Conservation (phyloP, 2,888 invertebrate genomes). For the Hyppa rectilinea region DNA sequence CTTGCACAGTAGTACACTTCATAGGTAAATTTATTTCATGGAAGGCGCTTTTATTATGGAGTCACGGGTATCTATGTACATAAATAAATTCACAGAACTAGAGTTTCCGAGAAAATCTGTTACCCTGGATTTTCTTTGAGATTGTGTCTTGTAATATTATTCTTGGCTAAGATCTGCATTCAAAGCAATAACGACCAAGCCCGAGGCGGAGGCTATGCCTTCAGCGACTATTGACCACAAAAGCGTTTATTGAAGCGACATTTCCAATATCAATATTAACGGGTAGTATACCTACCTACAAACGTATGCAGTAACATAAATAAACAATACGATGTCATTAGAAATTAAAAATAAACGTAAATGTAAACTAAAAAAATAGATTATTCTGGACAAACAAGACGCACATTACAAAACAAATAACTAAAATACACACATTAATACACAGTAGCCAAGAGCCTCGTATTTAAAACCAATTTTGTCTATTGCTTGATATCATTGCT, state of each 20-base stretch:
- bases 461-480: too few species aligned
- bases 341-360: too few species aligned
- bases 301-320: too few species aligned
- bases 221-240: conserved; percentile 9
- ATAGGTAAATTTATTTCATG: neutral
- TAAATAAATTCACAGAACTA: too few species aligned
- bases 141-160: conserved; percentile 1
- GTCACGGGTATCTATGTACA: neutral
- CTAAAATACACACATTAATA: too few species aligned
- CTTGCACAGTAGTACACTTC: neutral
- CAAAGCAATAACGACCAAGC: neutral
- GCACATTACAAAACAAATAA: too few species aligned
- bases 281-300: neutral
- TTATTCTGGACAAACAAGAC: too few species aligned
- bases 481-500: too few species aligned
- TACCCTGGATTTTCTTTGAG: neutral
- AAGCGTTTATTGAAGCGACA: conserved; percentile 7
- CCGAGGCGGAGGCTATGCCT: neutral
- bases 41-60: neutral
- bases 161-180: conserved; percentile 24
- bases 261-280: neutral
- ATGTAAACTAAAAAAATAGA: too few species aligned
- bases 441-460: too few species aligned
- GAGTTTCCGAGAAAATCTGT: neutral
- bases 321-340: neutral